Evolutionary conservation across 2,113 vertebrate genomes (phyloP).

Genomic region (Syngnathus floridae): DNA sequence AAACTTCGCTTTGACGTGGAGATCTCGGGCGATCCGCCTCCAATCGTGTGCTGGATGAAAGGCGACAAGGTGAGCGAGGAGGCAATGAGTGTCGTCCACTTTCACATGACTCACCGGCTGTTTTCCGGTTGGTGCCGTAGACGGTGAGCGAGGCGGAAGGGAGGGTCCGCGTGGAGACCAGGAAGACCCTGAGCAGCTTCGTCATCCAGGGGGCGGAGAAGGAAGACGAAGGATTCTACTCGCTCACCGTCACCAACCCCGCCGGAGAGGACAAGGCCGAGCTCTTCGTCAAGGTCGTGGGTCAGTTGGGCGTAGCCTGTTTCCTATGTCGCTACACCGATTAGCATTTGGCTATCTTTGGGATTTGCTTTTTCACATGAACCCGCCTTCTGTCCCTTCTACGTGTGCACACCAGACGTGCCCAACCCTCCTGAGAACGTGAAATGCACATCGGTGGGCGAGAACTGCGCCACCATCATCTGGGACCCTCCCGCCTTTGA

Average conservation of each 20-base stretch:
- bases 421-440: conserved; percentile 81
- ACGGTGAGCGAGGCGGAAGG: conserved; percentile 68
- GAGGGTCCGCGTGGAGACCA: conserved; percentile 71
- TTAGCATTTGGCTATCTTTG: no score
- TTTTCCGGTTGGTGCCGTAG: conserved; percentile 46
- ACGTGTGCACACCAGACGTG: conserved; percentile 71
- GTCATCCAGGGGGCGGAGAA: conserved; percentile 79
- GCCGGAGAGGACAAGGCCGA: conserved; percentile 77
- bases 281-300: conserved; percentile 76
- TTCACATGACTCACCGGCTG: neutral
- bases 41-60: conserved; percentile 77
- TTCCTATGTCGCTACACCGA: neutral
- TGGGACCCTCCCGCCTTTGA: conserved; percentile 82
- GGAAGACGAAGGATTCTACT: conserved; percentile 74
- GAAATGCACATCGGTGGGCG: conserved; percentile 77
- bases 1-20: conserved; percentile 82
- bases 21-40: conserved; percentile 80
- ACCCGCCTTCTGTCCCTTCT: neutral
- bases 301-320: conserved; percentile 55
- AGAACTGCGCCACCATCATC: conserved; percentile 74
- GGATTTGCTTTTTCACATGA: neutral
- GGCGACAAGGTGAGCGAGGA: conserved; percentile 63
- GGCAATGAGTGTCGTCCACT: neutral
- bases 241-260: conserved; percentile 80
- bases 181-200: conserved; percentile 73